phyloP scores from a whole-genome alignment of 2,113 vertebrate genomes.

The Ptilonorhynchus violaceus region DNA sequence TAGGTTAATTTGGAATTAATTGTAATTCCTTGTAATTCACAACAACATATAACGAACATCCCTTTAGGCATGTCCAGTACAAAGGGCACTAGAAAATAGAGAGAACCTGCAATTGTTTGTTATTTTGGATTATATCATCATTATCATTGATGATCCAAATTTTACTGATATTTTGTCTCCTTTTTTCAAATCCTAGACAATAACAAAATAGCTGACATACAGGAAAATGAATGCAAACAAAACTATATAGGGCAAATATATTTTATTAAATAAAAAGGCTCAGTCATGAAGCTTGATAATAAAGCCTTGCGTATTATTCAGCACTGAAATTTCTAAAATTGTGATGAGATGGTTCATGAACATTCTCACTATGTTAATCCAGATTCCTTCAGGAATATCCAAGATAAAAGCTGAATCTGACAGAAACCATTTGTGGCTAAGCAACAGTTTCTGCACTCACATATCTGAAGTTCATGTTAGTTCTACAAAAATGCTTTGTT shows the following conservation, averaged over 20 bases:
- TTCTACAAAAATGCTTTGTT: slow-evolving; percentile 54
- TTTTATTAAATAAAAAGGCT: slow-evolving; percentile 51
- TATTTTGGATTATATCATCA: neutral
- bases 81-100: neutral
- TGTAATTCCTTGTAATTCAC: neutral
- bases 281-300: slow-evolving; percentile 45
- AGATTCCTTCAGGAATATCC: slow-evolving; percentile 63
- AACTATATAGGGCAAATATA: slow-evolving; percentile 23
- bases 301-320: slow-evolving; percentile 37
- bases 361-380: slow-evolving; percentile 69
- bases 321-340: slow-evolving; percentile 59
- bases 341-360: slow-evolving; percentile 55
- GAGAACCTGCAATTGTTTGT: neutral
- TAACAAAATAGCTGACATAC: slow-evolving; percentile 31
- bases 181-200: slow-evolving; percentile 16
- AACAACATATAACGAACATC: neutral
- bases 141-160: neutral
- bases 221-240: slow-evolving; percentile 14
- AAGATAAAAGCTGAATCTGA: slow-evolving; percentile 60
- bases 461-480: neutral
- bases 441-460: slow-evolving; percentile 26
- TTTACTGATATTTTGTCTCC: neutral
- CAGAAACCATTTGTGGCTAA: slow-evolving; percentile 59
- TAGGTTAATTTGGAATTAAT: neutral
- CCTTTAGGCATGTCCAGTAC: neutral